Conservation (phyloP, 2,113 vertebrate species). For the Enhydra lutris region DNA sequence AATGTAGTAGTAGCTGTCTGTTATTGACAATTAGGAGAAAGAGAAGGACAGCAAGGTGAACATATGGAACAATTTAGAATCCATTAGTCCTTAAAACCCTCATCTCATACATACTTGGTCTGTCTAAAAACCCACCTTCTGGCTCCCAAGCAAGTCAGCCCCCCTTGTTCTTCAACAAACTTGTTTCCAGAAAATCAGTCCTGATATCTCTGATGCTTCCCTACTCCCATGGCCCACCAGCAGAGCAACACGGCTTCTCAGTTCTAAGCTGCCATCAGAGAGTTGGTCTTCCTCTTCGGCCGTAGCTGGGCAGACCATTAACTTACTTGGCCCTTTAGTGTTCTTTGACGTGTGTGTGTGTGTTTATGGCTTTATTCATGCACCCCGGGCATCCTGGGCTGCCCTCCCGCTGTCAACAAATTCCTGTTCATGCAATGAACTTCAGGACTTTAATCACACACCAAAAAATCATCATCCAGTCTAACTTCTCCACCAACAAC, state of each 20-base stretch:
- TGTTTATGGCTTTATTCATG: background rate
- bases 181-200: background rate
- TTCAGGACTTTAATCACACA: background rate
- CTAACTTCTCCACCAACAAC: background rate
- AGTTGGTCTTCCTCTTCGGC: background rate
- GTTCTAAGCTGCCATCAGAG: background rate
- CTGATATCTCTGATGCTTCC: background rate
- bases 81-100: background rate
- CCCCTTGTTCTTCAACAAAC: background rate
- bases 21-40: background rate
- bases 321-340: background rate
- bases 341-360: background rate
- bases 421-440: background rate
- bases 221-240: background rate
- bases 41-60: background rate
- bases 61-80: background rate
- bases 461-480: background rate
- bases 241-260: background rate
- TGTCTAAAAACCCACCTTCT: background rate
- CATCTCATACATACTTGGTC: background rate
- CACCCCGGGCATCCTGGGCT: rapidly evolving
- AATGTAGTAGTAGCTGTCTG: background rate
- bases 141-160: background rate
- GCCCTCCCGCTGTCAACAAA: background rate
- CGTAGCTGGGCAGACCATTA: background rate